phyloP scores from a whole-genome alignment of 2,888 invertebrate genomes.

The Steromphala cineraria region DNA sequence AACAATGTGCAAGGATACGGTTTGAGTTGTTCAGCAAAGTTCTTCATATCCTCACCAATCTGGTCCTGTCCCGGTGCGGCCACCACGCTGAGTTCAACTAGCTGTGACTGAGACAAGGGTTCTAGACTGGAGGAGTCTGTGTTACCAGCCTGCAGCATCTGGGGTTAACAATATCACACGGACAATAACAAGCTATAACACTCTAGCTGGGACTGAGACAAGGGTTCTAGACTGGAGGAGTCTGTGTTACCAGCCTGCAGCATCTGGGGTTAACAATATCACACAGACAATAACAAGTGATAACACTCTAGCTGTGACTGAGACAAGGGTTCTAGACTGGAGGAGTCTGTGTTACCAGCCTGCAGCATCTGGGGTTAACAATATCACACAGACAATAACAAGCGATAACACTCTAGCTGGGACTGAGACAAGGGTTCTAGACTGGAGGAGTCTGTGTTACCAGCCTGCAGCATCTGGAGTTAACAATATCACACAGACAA shows the following conservation, averaged over 20 bases:
- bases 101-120: constrained; percentile 91
- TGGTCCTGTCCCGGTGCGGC: constrained; percentile 87
- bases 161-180: background rate
- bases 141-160: constrained; percentile 80
- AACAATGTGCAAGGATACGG: constrained; percentile 78
- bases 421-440: constrained; percentile 92
- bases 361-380: constrained; percentile 79
- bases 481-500: too few species aligned
- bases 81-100: constrained; percentile 93
- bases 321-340: constrained; percentile 87
- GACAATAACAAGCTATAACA: too few species aligned
- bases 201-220: constrained; percentile 94
- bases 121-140: constrained; percentile 81
- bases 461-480: constrained; percentile 80
- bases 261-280: constrained; percentile 76
- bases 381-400: too few species aligned
- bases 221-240: constrained; percentile 83
- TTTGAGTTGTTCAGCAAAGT: constrained; percentile 94
- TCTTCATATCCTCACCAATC: constrained; percentile 95
- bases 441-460: constrained; percentile 76
- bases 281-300: too few species aligned
- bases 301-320: constrained; percentile 88
- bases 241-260: constrained; percentile 78
- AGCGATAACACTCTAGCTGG: constrained; percentile 82
- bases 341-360: constrained; percentile 72